phyloP scores from a whole-genome alignment of 2,888 invertebrate species.

The Andrena bucephala region DNA sequence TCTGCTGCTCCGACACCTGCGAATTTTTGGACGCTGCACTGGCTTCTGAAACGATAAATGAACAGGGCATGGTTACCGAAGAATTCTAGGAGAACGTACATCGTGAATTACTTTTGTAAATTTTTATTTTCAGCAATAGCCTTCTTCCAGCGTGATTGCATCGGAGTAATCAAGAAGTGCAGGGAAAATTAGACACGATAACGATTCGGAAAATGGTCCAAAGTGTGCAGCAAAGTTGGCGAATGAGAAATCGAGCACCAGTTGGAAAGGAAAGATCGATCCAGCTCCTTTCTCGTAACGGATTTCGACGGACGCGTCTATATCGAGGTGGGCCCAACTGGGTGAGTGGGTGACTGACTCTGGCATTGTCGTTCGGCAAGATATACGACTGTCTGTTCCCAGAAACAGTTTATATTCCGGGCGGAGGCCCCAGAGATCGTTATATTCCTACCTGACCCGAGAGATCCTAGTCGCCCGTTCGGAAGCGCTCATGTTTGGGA shows the following conservation, averaged over 20 bases:
- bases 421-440: conserved; percentile 71
- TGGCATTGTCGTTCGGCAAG: conserved; percentile 82
- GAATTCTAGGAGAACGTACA: neutral
- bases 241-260: conserved; percentile 33
- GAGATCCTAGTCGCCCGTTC: conserved; percentile 63
- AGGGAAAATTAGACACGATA: neutral
- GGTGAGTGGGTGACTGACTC: conserved; percentile 80
- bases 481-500: conserved; percentile 76
- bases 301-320: conserved; percentile 69
- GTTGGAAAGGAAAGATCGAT: conserved; percentile 33
- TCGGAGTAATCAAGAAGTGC: neutral
- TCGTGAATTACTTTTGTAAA: too few relatives aligned
- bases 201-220: neutral
- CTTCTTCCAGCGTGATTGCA: too few relatives aligned
- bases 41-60: neutral
- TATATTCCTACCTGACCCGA: conserved; percentile 75
- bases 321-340: conserved; percentile 65
- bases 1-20: conserved; percentile 51
- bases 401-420: conserved; percentile 84
- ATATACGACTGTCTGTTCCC: conserved; percentile 83
- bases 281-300: conserved; percentile 37
- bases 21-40: conserved; percentile 10
- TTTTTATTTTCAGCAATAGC: too few relatives aligned
- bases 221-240: neutral
- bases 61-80: neutral